Base-by-base conservation (phyloP, 2,797 vertebrate genomes). In the Balearica regulorum region DNA sequence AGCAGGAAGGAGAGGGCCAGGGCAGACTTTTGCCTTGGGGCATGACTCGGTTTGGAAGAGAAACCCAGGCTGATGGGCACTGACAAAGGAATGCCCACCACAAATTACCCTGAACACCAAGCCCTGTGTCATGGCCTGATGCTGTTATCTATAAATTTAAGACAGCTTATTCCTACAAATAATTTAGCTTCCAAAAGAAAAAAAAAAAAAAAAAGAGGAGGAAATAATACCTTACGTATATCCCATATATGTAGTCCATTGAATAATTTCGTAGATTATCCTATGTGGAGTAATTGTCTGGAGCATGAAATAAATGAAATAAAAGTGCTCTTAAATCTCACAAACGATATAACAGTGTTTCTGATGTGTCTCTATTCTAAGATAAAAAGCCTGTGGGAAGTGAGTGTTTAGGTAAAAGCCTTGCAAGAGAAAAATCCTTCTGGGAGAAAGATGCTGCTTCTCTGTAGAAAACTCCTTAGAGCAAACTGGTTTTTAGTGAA, bases 391-490 rank as follows among this genome's bases (percentile, higher is more conserved):
- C 81, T 25, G 70, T 51, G 21, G 49, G 81, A 84, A 82, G 58
- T 24, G 61, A 94, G 37, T 31, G 77, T 84, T 92, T 82, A 73
- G 89, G 70, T 89, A 93, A 93, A 93, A 93, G 55, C 69, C 29
- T 80, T 88, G 41, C 43, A 53, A 84, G 77, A 48, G 73, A 39
- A 94, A 95, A 92, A 46, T 65, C 70, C 89, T 93, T 79, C 81
- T 89, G 94, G 91, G 83, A 87, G 41, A 51, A 85, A 53, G 78
- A 77, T 35, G 44, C 37, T 65, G 70, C 57, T 81, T 29, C 77
- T 72, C 22, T 8, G 26, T 1, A 71, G 65, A 31, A 82, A 92
- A 69, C 18, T 68, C 78, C 87, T 79, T 4, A 29, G 58, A 82
- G 70, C 66, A 64, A 84, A 46, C 11, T 33, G 70, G 0, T 12